These are phyloP conservation scores for Enteromius treurensis DNA, from an alignment of 2,797 vertebrate species.

Conservation along the genomic window DNA sequence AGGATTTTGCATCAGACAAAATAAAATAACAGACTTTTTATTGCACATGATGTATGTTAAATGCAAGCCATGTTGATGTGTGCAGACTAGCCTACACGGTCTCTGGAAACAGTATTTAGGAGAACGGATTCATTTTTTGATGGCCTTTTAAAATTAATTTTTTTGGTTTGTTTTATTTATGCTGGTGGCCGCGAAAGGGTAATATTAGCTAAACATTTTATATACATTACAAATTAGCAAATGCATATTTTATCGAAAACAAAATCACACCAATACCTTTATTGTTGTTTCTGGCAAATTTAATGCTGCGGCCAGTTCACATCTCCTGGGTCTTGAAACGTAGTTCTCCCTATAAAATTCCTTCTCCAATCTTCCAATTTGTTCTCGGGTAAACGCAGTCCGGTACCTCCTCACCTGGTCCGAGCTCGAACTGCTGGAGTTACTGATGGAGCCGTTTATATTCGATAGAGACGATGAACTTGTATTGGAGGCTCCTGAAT, in stretches of 20 bases:
- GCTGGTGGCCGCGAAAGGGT: not conserved
- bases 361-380: conserved; percentile 86
- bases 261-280: conserved; percentile 80
- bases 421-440: conserved; percentile 83
- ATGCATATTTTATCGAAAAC: not conserved
- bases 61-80: not conserved
- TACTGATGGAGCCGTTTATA: conserved; percentile 84
- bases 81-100: too few relatives aligned
- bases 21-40: not conserved
- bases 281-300: conserved; percentile 98
- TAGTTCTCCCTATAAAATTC: conserved; percentile 90
- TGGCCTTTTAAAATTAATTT: not conserved
- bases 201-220: not conserved
- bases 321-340: conserved; percentile 93
- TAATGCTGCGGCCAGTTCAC: conserved; percentile 93
- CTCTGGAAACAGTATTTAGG: not conserved
- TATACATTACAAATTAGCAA: not conserved
- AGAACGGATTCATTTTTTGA: not conserved
- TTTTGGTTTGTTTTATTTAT: not conserved
- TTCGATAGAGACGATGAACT: conserved; percentile 83
- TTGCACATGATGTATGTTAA: not conserved
- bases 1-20: not conserved
- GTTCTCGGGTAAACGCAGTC: conserved; percentile 85
- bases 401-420: conserved; percentile 91
- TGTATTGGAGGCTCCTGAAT: conserved; percentile 84